Conservation (phyloP, 2,888 invertebrate species). For the Sesia apiformis region DNA sequence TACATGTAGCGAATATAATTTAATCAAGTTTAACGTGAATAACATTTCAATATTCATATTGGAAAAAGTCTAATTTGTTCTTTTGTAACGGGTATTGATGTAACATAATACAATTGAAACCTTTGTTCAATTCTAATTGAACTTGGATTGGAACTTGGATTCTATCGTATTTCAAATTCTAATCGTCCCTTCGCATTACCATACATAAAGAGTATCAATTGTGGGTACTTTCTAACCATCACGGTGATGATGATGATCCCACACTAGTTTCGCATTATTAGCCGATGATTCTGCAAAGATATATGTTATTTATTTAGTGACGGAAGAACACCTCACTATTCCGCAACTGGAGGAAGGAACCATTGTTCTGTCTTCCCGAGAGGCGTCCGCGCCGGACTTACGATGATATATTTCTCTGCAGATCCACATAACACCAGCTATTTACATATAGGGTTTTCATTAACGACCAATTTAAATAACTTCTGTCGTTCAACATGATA, state of each 20-base stretch:
- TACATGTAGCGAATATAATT: too few relatives aligned
- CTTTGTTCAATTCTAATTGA: too few relatives aligned
- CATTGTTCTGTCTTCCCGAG: conserved; percentile 37
- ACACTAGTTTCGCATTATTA: conserved; percentile 26
- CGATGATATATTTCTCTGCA: conserved; percentile 19
- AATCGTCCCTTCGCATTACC: conserved; percentile 11
- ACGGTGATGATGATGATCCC: conserved; percentile 24
- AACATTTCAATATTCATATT: neutral
- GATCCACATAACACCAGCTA: conserved; percentile 22
- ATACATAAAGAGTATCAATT: conserved; percentile 23
- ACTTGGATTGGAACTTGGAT: too few relatives aligned
- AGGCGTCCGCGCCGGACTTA: conserved; percentile 30
- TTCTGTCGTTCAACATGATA: conserved; percentile 2
- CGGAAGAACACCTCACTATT: conserved; percentile 35
- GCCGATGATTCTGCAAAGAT: conserved; percentile 21
- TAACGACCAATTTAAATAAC: conserved; percentile 31
- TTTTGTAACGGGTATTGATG: neutral
- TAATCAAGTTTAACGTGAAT: too few relatives aligned
- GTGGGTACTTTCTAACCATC: conserved; percentile 24
- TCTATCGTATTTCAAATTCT: too few relatives aligned
- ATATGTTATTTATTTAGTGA: conserved; percentile 41
- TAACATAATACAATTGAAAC: neutral
- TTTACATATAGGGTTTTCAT: conserved; percentile 40
- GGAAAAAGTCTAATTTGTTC: neutral
- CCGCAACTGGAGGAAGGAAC: conserved; percentile 28